Conservation (phyloP, 2,888 invertebrate genomes). For the Rotaria sp. region DNA sequence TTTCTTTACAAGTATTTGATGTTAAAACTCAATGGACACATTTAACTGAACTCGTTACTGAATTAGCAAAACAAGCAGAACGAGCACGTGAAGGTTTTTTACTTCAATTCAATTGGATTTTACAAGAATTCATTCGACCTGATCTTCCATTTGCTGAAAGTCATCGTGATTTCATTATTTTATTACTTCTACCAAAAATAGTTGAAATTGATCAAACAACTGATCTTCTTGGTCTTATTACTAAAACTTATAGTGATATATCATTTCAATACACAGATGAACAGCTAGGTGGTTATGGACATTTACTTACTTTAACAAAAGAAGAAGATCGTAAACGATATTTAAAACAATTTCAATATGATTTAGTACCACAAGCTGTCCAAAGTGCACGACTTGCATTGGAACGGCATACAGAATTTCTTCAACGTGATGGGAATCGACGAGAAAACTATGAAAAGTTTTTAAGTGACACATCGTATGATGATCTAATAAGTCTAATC, state of each 20-base stretch:
- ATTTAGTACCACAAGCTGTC: background rate
- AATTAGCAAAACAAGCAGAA: background rate
- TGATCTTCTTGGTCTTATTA: background rate
- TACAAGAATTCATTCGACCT: background rate
- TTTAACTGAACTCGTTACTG: background rate
- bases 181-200: background rate
- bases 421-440: background rate
- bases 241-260: background rate
- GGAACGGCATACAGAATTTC: background rate
- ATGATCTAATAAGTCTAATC: background rate
- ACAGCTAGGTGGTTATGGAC: background rate
- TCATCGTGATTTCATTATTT: background rate
- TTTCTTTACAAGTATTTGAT: background rate
- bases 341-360: background rate
- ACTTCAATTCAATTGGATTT: background rate
- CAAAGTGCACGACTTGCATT: background rate
- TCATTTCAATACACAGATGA: background rate
- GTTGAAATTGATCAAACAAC: background rate
- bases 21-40: background rate
- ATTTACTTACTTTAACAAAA: background rate
- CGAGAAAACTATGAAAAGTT: background rate
- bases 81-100: background rate
- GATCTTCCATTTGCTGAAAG: background rate
- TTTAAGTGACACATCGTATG: background rate
- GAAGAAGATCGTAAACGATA: background rate